Conservation (phyloP, 2,113 vertebrate genomes). For the Sminthopsis crassicaudata region DNA sequence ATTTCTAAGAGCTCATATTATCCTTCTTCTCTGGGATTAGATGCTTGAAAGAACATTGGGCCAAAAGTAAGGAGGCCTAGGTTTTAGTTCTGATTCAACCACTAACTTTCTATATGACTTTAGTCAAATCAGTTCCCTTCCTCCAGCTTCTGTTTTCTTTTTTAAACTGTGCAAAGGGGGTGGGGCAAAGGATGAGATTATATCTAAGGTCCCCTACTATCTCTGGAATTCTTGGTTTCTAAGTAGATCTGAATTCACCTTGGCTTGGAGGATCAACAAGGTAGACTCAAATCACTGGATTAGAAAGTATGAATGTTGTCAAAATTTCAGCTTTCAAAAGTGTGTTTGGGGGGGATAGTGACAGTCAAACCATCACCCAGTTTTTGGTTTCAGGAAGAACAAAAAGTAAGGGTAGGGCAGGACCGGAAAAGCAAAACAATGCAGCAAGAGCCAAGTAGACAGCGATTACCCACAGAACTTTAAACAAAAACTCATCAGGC, state of each 20-base stretch:
- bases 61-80: not conserved
- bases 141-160: too few relatives aligned
- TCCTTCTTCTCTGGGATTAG: not conserved
- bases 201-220: not conserved
- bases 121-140: not conserved
- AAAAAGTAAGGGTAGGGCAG: conserved; percentile 26
- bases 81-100: not conserved
- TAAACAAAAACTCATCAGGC: not conserved
- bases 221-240: not conserved
- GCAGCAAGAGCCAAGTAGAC: not conserved
- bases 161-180: not conserved
- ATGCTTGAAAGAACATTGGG: not conserved
- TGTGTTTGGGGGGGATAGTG: not conserved
- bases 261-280: not conserved
- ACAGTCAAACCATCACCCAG: not conserved
- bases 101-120: not conserved
- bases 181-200: not conserved
- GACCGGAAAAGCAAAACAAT: conserved; percentile 61
- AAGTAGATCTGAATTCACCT: not conserved
- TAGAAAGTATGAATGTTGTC: not conserved
- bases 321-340: conserved; percentile 18
- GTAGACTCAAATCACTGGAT: not conserved
- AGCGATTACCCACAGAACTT: not conserved
- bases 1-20: not conserved
- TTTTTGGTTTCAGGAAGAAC: not conserved